A percentile compares a stretch with the other conserved stretches of the same genome.
Conservation (phyloP, 1,140 invertebrate species). For the Bemisia tabaci region DNA sequence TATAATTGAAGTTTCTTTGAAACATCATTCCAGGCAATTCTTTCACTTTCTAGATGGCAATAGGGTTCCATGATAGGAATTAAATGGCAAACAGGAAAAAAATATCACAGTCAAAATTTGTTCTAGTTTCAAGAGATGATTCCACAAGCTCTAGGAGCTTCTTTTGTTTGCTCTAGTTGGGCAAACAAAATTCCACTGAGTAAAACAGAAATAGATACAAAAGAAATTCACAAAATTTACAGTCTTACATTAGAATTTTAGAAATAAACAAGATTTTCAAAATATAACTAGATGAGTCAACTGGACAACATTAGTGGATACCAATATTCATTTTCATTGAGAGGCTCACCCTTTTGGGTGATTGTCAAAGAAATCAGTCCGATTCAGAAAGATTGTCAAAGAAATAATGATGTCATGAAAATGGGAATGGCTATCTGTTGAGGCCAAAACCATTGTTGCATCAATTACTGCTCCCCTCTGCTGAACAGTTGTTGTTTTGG, state of each 20-base stretch:
- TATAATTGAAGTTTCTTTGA: no score
- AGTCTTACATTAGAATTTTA: not conserved
- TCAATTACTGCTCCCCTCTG: slow-evolving; percentile 18
- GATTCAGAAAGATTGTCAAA: not conserved
- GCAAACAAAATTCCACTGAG: not conserved
- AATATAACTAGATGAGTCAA: not conserved
- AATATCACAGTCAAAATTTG: slow-evolving; percentile 4
- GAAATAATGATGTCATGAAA: not conserved
- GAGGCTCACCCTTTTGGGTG: no score
- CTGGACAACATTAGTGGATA: no score
- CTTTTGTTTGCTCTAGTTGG: not conserved
- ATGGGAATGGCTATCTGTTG: not conserved
- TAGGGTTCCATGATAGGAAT: no score
- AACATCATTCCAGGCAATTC: no score
- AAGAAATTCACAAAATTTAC: not conserved
- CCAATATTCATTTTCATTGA: no score
- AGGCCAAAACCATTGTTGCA: not conserved
- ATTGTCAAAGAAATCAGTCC: no score
- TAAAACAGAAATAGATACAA: not conserved
- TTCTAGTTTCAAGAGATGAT: not conserved
- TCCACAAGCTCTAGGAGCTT: not conserved
- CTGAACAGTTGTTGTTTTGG: slow-evolving; percentile 41
- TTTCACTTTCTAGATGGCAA: no score
- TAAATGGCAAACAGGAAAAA: no score
- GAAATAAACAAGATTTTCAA: not conserved